Evolutionary conservation across 2,888 invertebrate genomes (phyloP), one percentile per base, ranked within the genome.

Genomic region (Pachycephus smyrnensis): DNA sequence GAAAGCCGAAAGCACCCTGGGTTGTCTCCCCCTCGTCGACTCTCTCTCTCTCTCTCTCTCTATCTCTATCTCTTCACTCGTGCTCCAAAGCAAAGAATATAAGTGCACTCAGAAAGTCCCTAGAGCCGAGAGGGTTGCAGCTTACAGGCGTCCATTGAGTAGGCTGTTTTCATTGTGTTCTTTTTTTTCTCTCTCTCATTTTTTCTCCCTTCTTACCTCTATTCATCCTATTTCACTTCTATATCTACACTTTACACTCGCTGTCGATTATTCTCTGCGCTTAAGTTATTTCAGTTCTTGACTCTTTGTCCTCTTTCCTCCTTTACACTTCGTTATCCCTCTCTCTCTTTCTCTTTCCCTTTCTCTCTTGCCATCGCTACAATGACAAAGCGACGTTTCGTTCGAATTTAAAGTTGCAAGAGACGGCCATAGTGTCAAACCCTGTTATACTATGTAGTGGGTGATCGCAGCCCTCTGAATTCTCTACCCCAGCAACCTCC

Each of bases 281-380:
- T 55, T 55, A 55, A 55, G 55, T 55, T 55, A 55, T 6, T 55
- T 55, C 55, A 23, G 23, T 23, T 55, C 23, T 23, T 23, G 23
- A 9, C 23, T 55, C 55, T 23, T 23, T 23, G 55, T 9, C 55
- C 23, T 55, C 23, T 9, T 23, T 23, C 9, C 55, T 23, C 4
- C 55, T 23, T 55, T 9, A 55, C 15, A 55, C 23, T 55, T 84
- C 83, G 81, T 82, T 83, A 76, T 80, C 74, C 75, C 77, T 76
- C 73, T 36, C 15, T 71, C 71, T 69, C 71, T 71, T 32, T 40
- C 30, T 75, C 76, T 32, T 71, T 76, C 31, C 71, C 30, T 74
- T 71, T 15, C 55, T 40, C 73, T 35, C 4, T 68, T 75, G 40
- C 69, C 73, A 23, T 82, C 79, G 32, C 11, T 55, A 23, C 55